A percentile compares a stretch with the other conserved stretches of the same genome.
phyloP scores from a whole-genome alignment of 1,140 invertebrate genomes.

The Zaprionus inermis region DNA sequence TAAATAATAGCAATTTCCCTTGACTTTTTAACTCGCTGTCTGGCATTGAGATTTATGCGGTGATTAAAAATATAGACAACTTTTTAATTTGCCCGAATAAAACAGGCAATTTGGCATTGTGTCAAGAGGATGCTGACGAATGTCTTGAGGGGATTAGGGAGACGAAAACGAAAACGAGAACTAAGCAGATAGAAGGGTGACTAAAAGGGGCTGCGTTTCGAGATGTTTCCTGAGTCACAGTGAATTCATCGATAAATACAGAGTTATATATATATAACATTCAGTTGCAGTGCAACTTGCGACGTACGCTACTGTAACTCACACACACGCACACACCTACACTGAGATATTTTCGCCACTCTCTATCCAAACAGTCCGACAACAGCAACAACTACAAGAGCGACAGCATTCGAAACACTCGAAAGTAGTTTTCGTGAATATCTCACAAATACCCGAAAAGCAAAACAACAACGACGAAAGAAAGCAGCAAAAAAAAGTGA shows the following conservation, averaged over 20 bases:
- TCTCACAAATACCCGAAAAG: constrained; percentile 25
- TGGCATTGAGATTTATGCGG: constrained; percentile 20
- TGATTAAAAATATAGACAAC: constrained; percentile 14
- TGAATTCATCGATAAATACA: background rate
- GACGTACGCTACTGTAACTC: constrained; percentile 50
- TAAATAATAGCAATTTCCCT: background rate
- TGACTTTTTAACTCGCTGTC: constrained; percentile 7
- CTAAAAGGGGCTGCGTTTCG: background rate
- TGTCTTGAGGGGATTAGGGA: background rate
- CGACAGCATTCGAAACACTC: constrained; percentile 32
- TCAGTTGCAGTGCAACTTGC: constrained; percentile 21
- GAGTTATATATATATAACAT: background rate
- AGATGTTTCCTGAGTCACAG: background rate
- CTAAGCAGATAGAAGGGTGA: background rate
- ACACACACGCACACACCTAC: constrained; percentile 3
- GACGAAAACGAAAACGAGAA: background rate
- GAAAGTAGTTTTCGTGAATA: constrained; percentile 70
- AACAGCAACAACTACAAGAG: constrained; percentile 31
- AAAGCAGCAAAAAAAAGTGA: constrained; percentile 1
- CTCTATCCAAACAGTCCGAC: constrained; percentile 56
- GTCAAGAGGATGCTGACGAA: constrained; percentile 18
- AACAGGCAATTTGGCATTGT: constrained; percentile 26
- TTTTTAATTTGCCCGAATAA: constrained; percentile 33
- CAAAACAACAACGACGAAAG: background rate
- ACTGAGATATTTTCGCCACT: constrained; percentile 56